Evolutionary conservation across 2,888 invertebrate genomes (phyloP), one percentile per base, ranked within the genome.

Genomic region (Tetranychus piercei): DNA sequence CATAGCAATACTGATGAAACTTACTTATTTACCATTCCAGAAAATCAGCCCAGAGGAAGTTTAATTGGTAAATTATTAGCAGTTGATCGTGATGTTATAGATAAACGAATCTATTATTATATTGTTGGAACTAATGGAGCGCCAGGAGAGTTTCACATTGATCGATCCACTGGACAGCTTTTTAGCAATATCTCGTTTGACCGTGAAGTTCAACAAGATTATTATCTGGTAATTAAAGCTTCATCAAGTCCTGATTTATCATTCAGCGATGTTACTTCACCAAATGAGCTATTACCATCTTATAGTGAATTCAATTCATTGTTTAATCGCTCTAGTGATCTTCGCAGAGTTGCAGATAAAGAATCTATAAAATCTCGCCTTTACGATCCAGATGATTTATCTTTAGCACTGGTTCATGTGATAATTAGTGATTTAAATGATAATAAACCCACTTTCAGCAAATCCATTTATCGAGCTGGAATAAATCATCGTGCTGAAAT

Each of bases 341-440:
- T 55, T 11, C 55, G 43, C 64, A 73, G 5, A 9, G 64, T 55
- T 9, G 43, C 15, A 6, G 34, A 34, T 6, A 71, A 71, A 20
- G 44, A 18, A 44, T 43, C n/a, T 15, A 71, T 74, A 11, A 23
- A 71, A 20, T 15, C 20, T 18, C n/a, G 55, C 8, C 9, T 8
- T 43, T 71, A 45, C 20, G 34, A 72, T 23, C 22, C 23, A 64
- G 55, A 72, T 23, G 66, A 71, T 66, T 64, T 55, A 11, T 72
- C 66, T 18, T 66, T 75, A 8, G 89, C 90, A 18, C 86, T 89
- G 18, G 87, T 96, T 71, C 87, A 87, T 79, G 89, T 96, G 65
- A 86, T 86, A 80, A 88, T 96, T 8, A 87, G 90, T 66, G 95
- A 96, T 82, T 89, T 91, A n/a, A 96, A 96, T 83, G 96, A 96